Conservation (phyloP, 2,113 vertebrate genomes). For the Aythya baeri region DNA sequence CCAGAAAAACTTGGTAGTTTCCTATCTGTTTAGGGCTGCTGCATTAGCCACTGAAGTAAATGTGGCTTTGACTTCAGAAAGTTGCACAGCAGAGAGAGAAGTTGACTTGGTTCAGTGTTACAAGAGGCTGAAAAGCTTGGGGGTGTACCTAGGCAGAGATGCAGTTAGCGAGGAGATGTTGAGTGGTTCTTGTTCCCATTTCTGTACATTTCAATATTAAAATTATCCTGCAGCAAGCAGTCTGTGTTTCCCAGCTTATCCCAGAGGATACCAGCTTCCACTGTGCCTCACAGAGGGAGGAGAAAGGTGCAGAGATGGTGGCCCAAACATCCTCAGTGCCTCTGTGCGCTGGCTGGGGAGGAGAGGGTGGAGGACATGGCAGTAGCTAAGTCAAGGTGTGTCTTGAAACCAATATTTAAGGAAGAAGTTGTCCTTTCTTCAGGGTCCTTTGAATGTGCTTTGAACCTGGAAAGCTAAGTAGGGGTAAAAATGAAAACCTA, state of each 20-base stretch:
- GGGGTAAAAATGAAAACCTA: not conserved
- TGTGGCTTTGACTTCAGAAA: not conserved
- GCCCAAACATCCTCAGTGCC: not conserved
- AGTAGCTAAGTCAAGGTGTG: not conserved
- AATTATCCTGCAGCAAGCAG: not conserved
- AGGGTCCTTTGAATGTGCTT: not conserved
- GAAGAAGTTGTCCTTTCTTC: not conserved
- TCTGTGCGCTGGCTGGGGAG: not conserved
- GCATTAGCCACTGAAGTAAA: not conserved
- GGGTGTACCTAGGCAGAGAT: not conserved
- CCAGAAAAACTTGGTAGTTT: not conserved
- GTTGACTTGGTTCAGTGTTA: not conserved
- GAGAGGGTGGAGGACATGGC: not conserved
- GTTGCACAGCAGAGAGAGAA: not conserved
- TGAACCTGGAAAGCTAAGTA: not conserved
- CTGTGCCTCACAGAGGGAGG: not conserved
- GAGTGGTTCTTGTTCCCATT: not conserved
- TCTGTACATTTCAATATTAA: constrained; percentile 9
- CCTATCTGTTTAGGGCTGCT: not conserved
- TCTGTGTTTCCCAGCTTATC: not conserved
- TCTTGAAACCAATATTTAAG: not conserved
- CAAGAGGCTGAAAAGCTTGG: not conserved
- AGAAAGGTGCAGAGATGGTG: not conserved
- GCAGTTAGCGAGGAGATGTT: not conserved
- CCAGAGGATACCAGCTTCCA: not conserved